These are phyloP conservation scores for Drosophila suzukii DNA, from an alignment of 1,140 invertebrate genomes.

Conservation along the genomic window DNA sequence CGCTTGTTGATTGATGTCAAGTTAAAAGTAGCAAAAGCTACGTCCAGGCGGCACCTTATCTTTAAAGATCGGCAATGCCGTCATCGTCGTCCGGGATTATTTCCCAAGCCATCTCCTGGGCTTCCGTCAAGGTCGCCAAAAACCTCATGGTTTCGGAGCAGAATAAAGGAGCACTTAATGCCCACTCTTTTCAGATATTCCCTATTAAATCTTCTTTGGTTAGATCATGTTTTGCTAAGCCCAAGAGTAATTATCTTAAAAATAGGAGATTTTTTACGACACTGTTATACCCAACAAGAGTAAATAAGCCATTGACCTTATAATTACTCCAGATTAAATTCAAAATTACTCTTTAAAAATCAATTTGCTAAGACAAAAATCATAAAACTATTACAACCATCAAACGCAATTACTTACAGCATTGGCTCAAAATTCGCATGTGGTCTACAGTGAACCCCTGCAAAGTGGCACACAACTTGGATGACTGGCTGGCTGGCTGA, in stretches of 20 bases:
- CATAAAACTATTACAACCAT: background rate
- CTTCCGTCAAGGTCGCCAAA: constrained; percentile 23
- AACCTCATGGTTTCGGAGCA: background rate
- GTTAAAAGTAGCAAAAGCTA: constrained; percentile 70
- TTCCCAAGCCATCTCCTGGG: constrained; percentile 15
- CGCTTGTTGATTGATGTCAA: constrained; percentile 67
- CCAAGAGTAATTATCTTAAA: too few species aligned
- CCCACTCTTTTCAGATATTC: background rate
- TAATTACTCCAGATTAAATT: too few species aligned
- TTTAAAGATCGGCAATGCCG: constrained; percentile 39
- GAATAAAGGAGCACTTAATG: background rate
- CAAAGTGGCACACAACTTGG: constrained; percentile 28
- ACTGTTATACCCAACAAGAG: too few species aligned
- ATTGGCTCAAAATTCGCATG: constrained; percentile 6
- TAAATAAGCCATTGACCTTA: too few species aligned
- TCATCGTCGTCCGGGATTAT: constrained; percentile 29
- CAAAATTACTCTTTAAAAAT: too few species aligned
- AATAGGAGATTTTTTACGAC: too few species aligned
- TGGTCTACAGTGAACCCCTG: constrained; percentile 15
- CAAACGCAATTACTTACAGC: background rate
- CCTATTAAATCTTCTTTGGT: background rate
- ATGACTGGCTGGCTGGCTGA: constrained; percentile 3
- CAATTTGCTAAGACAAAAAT: background rate
- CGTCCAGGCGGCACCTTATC: constrained; percentile 50
- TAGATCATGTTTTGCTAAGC: background rate